Evolutionary conservation across 2,113 vertebrate genomes (phyloP).

Genomic region (Pithys albifrons): DNA sequence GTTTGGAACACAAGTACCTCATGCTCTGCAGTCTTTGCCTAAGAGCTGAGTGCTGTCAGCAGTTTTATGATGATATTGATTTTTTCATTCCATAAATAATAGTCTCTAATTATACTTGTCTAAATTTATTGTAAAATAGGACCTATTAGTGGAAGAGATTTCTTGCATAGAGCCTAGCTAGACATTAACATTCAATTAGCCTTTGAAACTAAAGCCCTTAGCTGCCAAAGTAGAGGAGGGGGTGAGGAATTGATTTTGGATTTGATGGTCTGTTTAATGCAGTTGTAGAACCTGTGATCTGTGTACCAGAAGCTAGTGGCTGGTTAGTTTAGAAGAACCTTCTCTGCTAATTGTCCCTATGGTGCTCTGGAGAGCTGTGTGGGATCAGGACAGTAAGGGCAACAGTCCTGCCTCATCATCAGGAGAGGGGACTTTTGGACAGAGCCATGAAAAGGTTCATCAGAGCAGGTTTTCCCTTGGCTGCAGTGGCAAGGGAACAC

Average conservation of each 20-base stretch:
- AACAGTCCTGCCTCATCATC: not conserved
- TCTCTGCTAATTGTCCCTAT: not conserved
- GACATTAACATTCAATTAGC: conserved; percentile 53
- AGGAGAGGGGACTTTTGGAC: not conserved
- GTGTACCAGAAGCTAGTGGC: not conserved
- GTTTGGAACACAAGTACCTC: not conserved
- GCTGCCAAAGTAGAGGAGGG: not conserved
- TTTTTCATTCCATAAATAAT: conserved; percentile 58
- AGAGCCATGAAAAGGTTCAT: not conserved
- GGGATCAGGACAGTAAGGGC: not conserved
- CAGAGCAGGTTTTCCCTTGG: not conserved
- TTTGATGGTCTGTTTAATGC: conserved; percentile 1
- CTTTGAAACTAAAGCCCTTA: conserved; percentile 32
- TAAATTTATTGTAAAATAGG: conserved; percentile 54
- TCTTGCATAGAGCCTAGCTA: conserved; percentile 34
- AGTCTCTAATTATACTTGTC: conserved; percentile 53
- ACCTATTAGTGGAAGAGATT: conserved; percentile 34
- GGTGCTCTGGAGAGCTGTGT: fast-evolving
- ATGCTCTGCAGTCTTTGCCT: not conserved
- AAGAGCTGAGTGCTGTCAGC: conserved; percentile 32
- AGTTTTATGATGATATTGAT: conserved; percentile 45
- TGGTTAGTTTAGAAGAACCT: not conserved
- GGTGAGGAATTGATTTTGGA: conserved; percentile 3
- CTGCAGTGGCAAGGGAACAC: not conserved
- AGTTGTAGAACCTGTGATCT: not conserved